Conservation (phyloP, 1,140 invertebrate species). For the Dolichoris vasculosae region DNA sequence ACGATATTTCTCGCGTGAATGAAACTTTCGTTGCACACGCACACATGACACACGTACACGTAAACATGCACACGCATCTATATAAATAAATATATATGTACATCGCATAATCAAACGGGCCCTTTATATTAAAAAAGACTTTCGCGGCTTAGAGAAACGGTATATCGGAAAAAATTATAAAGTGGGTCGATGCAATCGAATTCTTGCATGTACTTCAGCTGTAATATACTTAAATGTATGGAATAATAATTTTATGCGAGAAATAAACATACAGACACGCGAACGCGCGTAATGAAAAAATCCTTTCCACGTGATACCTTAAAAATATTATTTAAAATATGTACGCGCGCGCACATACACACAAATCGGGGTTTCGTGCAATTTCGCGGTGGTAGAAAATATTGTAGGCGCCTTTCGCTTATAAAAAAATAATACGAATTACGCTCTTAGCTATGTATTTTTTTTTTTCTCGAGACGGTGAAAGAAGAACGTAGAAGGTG, state of each 20-base stretch:
- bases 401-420: slow-evolving; percentile 45
- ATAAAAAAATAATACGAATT: slow-evolving; percentile 35
- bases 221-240: slow-evolving; percentile 28
- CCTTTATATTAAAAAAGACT: slow-evolving; percentile 20
- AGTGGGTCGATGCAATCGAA: slow-evolving; percentile 39
- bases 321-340: slow-evolving; percentile 29
- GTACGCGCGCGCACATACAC: slow-evolving; percentile 38
- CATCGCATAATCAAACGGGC: slow-evolving; percentile 28
- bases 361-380: slow-evolving; percentile 57
- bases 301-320: slow-evolving; percentile 32
- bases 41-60: not conserved
- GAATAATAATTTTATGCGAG: slow-evolving; percentile 6
- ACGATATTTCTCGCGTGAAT: slow-evolving; percentile 44
- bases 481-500: slow-evolving; percentile 21
- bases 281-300: slow-evolving; percentile 34
- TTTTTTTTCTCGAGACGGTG: not conserved
- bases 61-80: not conserved
- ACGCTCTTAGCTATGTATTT: slow-evolving; percentile 26
- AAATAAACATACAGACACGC: not conserved
- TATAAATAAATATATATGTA: not conserved
- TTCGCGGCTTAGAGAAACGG: slow-evolving; percentile 24
- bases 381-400: slow-evolving; percentile 57
- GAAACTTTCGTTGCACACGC: slow-evolving; percentile 24
- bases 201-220: slow-evolving; percentile 25
- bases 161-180: not conserved